Conservation (phyloP, 2,888 invertebrate species). For the Dromius quadrimaculatus region DNA sequence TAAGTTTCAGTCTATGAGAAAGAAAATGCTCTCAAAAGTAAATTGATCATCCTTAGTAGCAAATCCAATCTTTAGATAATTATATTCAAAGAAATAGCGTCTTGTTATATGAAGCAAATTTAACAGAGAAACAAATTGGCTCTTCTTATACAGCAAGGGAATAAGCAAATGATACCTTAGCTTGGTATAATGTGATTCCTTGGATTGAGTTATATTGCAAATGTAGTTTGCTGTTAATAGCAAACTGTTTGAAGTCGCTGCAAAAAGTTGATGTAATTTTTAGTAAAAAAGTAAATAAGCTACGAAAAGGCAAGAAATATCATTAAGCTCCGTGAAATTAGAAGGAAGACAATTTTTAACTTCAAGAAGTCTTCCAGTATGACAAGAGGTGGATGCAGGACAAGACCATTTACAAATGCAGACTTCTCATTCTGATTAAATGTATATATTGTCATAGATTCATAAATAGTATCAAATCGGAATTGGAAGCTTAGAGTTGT, state of each 20-base stretch:
- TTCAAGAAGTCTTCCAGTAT: not conserved
- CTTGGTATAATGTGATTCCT: conserved; percentile 28
- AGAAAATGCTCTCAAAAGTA: no score
- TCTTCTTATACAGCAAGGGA: conserved; percentile 1
- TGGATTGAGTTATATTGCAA: conserved; percentile 36
- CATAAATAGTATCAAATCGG: no score
- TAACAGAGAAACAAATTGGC: conserved; percentile 22
- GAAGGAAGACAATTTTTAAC: not conserved
- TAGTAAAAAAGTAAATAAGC: conserved; percentile 4
- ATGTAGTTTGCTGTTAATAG: conserved; percentile 40
- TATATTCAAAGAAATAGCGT: no score
- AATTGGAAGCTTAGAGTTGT: no score
- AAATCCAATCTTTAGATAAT: no score
- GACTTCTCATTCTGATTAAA: no score
- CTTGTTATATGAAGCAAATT: no score
- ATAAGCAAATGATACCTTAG: conserved; percentile 4
- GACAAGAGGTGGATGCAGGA: not conserved
- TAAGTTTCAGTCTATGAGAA: no score
- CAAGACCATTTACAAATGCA: no score
- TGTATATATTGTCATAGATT: no score
- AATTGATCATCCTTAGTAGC: no score
- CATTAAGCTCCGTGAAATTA: not conserved
- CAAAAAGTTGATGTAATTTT: conserved; percentile 29
- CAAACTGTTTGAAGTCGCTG: conserved; percentile 39
- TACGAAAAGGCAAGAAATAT: not conserved